Percentiles rank a stretch among this genome's conserved stretches.
These are phyloP conservation scores for Paracyclopina nana DNA, from an alignment of 1,140 invertebrate genomes.

Conservation along the genomic window DNA sequence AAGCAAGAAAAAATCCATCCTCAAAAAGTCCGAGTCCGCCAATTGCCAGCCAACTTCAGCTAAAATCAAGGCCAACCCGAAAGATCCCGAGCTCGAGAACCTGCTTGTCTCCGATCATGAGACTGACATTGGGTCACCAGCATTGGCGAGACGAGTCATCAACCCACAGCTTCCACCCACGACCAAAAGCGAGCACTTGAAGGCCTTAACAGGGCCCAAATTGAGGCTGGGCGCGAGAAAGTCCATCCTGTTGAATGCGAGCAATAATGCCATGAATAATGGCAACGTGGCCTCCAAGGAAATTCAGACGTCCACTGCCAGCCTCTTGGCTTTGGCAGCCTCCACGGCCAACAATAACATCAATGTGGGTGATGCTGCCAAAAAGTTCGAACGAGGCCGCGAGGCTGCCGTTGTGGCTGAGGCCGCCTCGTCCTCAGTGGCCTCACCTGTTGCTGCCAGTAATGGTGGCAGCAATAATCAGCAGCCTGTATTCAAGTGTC, in stretches of 20 bases:
- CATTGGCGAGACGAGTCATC: not conserved
- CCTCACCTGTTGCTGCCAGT: too few relatives aligned
- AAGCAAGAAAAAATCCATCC: slow-evolving; percentile 13
- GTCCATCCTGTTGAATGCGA: too few relatives aligned
- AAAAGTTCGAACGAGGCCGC: not conserved
- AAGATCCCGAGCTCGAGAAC: slow-evolving; percentile 5
- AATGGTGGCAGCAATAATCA: too few relatives aligned
- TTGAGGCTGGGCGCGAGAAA: not conserved
- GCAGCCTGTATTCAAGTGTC: too few relatives aligned
- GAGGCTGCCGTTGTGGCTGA: too few relatives aligned
- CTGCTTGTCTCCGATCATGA: not conserved
- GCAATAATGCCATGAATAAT: too few relatives aligned
- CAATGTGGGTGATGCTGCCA: not conserved
- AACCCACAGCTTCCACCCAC: not conserved
- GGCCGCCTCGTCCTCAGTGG: too few relatives aligned
- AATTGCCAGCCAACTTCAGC: too few relatives aligned
- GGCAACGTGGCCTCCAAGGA: not conserved
- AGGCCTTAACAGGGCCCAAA: not conserved
- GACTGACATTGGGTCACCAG: not conserved
- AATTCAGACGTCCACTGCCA: not conserved
- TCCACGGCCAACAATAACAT: not conserved
- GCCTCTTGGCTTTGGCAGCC: not conserved
- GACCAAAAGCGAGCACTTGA: not conserved
- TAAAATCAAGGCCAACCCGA: not conserved
- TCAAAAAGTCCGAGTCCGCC: slow-evolving; percentile 6